These are phyloP conservation scores for Pao palembangensis DNA, from an alignment of 2,113 vertebrate species.

Conservation along the genomic window DNA sequence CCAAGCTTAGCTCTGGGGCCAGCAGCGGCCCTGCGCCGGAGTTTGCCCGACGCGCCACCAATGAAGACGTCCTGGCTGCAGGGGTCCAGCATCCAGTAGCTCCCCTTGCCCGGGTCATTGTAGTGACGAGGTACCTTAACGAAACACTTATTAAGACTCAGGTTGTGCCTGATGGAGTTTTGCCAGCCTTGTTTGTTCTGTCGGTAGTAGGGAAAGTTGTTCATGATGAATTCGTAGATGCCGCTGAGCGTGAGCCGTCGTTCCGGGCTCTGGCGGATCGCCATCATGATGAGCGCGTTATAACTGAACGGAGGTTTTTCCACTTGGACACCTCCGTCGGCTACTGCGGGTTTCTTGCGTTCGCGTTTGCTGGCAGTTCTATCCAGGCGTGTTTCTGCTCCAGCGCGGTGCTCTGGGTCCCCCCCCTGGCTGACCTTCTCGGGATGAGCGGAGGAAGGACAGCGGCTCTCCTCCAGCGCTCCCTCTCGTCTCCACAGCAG, in stretches of 20 bases:
- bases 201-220: conserved; percentile 77
- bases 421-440: conserved; percentile 20
- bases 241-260: conserved; percentile 75
- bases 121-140: conserved; percentile 81
- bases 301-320: conserved; percentile 82
- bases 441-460: conserved; percentile 18
- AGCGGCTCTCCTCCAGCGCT: conserved; percentile 27
- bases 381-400: background rate
- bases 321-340: conserved; percentile 36
- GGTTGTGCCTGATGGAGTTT: conserved; percentile 80
- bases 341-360: conserved; percentile 17
- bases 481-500: conserved; percentile 68
- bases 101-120: conserved; percentile 79
- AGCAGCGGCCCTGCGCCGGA: conserved; percentile 63
- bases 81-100: conserved; percentile 82
- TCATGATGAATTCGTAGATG: conserved; percentile 82
- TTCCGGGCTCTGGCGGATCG: conserved; percentile 76
- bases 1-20: conserved; percentile 62
- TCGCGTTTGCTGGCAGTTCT: conserved; percentile 10
- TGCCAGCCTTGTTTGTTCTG: conserved; percentile 79
- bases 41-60: conserved; percentile 75
- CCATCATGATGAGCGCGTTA: conserved; percentile 83
- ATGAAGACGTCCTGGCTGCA: conserved; percentile 81
- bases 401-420: conserved; percentile 8
- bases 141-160: conserved; percentile 82